Evolutionary conservation across 2,113 vertebrate species (phyloP).

Genomic region (Cephalopholis sonnerati): DNA sequence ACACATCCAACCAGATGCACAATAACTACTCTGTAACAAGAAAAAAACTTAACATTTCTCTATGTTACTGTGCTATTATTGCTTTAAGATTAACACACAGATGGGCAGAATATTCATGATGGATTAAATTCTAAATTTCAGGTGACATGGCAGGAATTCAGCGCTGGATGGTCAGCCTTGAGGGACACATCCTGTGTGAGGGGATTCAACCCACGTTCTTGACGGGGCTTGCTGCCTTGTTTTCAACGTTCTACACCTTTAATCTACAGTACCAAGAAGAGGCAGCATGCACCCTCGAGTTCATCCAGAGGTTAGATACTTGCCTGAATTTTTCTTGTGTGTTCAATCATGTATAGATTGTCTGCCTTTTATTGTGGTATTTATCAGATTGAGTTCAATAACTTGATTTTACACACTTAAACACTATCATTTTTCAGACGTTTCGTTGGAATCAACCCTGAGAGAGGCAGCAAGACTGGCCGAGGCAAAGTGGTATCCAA

Average conservation of each 20-base stretch:
- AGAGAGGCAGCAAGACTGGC: too few relatives aligned
- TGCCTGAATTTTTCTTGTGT: background rate
- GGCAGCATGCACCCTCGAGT: background rate
- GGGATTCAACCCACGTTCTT: background rate
- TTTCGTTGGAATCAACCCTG: too few relatives aligned
- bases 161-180: slow-evolving; percentile 1
- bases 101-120: too few relatives aligned
- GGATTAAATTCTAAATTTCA: background rate
- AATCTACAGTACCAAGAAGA: background rate
- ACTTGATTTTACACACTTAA: too few relatives aligned
- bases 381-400: background rate
- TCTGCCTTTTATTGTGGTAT: background rate
- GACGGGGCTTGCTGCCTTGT: background rate
- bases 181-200: background rate
- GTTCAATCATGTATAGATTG: too few relatives aligned
- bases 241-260: background rate
- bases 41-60: too few relatives aligned
- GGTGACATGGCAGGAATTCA: background rate
- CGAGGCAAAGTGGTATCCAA: too few relatives aligned
- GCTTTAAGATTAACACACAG: too few relatives aligned
- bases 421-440: too few relatives aligned
- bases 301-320: background rate
- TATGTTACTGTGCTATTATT: too few relatives aligned
- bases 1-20: too few relatives aligned
- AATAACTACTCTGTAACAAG: too few relatives aligned